A percentile compares a stretch with the other conserved stretches of the same genome.
Conservation (phyloP, 1,140 invertebrate species). For the Acromyrmex heyeri region DNA sequence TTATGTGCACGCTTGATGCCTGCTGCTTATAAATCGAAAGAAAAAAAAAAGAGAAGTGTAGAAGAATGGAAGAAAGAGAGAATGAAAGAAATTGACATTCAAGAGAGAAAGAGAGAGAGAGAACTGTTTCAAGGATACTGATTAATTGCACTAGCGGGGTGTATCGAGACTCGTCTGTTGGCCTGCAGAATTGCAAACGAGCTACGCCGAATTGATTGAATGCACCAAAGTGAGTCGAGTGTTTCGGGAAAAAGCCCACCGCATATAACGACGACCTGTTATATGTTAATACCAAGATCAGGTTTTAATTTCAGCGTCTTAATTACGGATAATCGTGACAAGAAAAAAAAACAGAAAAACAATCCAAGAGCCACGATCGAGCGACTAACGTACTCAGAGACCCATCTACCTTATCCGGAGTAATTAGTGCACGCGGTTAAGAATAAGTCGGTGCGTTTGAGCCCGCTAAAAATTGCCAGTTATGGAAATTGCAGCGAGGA, state of each 20-base stretch:
- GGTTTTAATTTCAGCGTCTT: constrained; percentile 22
- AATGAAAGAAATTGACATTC: background rate
- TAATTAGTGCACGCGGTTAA: constrained; percentile 49
- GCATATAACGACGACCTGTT: constrained; percentile 4
- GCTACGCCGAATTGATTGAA: constrained; percentile 54
- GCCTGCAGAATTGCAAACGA: constrained; percentile 33
- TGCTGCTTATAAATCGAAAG: constrained; percentile 37
- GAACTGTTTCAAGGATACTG: constrained; percentile 51
- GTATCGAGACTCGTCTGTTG: constrained; percentile 50
- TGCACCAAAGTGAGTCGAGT: background rate
- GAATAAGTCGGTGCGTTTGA: constrained; percentile 33
- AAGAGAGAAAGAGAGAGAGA: background rate
- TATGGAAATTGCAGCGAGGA: constrained; percentile 45
- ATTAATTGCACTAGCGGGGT: constrained; percentile 61
- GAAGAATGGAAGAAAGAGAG: background rate
- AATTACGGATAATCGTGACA: constrained; percentile 9
- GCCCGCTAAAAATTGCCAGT: constrained; percentile 53
- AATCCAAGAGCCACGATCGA: background rate
- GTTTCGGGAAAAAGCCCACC: constrained; percentile 1
- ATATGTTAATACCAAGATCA: background rate
- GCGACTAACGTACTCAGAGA: constrained; percentile 9
- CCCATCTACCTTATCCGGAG: background rate
- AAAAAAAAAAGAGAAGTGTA: background rate
- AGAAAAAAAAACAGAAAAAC: background rate
- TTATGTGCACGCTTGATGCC: constrained; percentile 52